Evolutionary conservation across 1,140 invertebrate species (phyloP), one percentile per base, ranked within the genome.

Genomic region (Anastatus disparis): DNA sequence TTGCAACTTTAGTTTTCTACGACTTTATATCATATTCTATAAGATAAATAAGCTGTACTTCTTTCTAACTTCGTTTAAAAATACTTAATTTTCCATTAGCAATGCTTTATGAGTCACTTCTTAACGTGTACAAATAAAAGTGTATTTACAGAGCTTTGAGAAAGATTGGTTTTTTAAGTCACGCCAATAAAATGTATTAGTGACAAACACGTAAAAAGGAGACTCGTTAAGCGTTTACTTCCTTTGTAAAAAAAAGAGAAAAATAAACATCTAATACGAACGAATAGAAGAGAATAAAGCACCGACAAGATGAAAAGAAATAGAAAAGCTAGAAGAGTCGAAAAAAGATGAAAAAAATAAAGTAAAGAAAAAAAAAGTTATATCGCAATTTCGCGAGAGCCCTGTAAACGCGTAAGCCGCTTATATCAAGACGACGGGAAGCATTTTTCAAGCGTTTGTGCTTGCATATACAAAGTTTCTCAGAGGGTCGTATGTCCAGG

Each of bases 341-440:
- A 27, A 13, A 44, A 61, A 44, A 4, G 38, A 35, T 6, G 31
- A 35, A 10, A 46, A 61, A n/a, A 46, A 53, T 24, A 68, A 50
- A 69, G 35, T 24, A 55, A 17, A 61, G n/a, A 46, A 46, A 26
- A 68, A 50, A 69, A 48, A 31, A 55, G 46, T 22, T 55, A 31
- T 17, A 58, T 58, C 42, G 59, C 52, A 64, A 58, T 70, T 70
- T 64, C 40, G 29, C 38, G 13, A 72, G 61, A n/a, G n/a, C 35
- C 63, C 46, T 15, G 38, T 61, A 73, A n/a, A n/a, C n/a, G n/a
- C n/a, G 61, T 81, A 83, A 82, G 78, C 81, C 74, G 81, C 79
- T 82, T 81, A 81, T 69, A 77, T 77, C 76, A 74, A 80, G 77
- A 75, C 63, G 74, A 71, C 48, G 26, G 55, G 72, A 74, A n/a